Conservation (phyloP, 2,888 invertebrate species). For the Spodoptera exigua region DNA sequence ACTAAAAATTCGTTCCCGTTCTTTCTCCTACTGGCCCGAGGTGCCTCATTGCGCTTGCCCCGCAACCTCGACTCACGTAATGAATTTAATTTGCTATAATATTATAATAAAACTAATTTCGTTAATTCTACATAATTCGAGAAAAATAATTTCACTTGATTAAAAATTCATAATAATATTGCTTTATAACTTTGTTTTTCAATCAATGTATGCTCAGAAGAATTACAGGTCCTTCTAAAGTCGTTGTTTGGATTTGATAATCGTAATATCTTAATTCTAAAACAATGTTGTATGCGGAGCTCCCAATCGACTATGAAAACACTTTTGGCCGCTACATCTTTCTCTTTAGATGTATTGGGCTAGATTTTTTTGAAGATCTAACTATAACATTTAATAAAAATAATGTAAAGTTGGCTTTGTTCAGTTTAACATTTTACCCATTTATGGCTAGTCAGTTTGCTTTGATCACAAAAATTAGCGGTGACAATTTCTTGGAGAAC, state of each 20-base stretch:
- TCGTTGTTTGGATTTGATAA: constrained; percentile 1
- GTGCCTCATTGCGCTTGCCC: too few relatives aligned
- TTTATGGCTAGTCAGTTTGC: constrained; percentile 37
- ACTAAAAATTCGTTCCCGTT: too few relatives aligned
- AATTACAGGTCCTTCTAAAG: too few relatives aligned
- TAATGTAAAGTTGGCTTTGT: constrained; percentile 39
- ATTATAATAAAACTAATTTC: too few relatives aligned
- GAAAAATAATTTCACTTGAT: too few relatives aligned
- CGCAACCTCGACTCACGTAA: too few relatives aligned
- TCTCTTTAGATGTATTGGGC: constrained; percentile 48
- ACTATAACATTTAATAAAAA: constrained; percentile 14
- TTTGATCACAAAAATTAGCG: constrained; percentile 39
- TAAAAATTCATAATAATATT: too few relatives aligned
- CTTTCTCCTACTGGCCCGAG: too few relatives aligned
- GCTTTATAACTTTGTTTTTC: too few relatives aligned
- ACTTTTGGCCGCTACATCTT: constrained; percentile 41
- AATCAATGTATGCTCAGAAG: too few relatives aligned
- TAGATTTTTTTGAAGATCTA: constrained; percentile 49
- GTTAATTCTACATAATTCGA: too few relatives aligned
- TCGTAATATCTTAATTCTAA: background rate
- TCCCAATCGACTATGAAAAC: constrained; percentile 47
- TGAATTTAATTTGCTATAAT: too few relatives aligned
- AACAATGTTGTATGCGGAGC: constrained; percentile 30
- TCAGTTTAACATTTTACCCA: constrained; percentile 40
- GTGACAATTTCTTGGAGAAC: constrained; percentile 53